These are phyloP conservation scores for Lepidochitona cinerea DNA, from an alignment of 2,888 invertebrate genomes.

Conservation along the genomic window DNA sequence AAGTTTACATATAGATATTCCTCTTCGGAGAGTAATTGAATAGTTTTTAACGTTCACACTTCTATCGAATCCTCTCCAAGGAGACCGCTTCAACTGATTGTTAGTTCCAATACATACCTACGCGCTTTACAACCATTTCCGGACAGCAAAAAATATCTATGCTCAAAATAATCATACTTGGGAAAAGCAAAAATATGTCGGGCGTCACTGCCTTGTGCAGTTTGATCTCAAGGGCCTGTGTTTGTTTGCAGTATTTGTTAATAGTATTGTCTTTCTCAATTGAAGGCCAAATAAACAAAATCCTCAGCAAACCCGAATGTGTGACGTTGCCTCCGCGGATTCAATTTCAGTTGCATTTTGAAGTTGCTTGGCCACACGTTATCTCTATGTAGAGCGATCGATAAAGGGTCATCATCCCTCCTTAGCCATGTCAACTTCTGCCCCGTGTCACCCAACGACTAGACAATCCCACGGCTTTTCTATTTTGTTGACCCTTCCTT, in stretches of 20 bases:
- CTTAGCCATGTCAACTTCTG: neutral
- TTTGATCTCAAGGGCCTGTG: neutral
- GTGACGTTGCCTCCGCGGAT: neutral
- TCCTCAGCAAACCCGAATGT: conserved; percentile 2
- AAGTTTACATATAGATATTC: too few species aligned
- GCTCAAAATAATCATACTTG: conserved; percentile 1
- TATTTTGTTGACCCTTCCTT: neutral
- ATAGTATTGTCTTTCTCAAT: conserved; percentile 6
- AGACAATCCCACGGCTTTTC: neutral
- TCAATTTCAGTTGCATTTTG: conserved; percentile 1
- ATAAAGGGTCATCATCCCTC: neutral
- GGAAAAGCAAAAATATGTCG: conserved; percentile 7
- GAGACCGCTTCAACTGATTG: too few species aligned
- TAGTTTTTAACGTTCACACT: too few species aligned
- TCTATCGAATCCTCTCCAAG: too few species aligned
- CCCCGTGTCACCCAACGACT: neutral
- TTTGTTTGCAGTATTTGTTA: conserved; percentile 9
- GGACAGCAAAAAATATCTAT: neutral
- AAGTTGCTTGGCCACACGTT: neutral
- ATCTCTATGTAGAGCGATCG: neutral
- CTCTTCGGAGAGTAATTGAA: too few species aligned
- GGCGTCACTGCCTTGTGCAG: conserved; percentile 7
- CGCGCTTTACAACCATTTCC: neutral
- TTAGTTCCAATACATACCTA: neutral
- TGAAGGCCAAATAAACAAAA: conserved; percentile 6